Evolutionary conservation across 2,888 invertebrate genomes (phyloP).

Genomic region (Hemaris fuciformis): DNA sequence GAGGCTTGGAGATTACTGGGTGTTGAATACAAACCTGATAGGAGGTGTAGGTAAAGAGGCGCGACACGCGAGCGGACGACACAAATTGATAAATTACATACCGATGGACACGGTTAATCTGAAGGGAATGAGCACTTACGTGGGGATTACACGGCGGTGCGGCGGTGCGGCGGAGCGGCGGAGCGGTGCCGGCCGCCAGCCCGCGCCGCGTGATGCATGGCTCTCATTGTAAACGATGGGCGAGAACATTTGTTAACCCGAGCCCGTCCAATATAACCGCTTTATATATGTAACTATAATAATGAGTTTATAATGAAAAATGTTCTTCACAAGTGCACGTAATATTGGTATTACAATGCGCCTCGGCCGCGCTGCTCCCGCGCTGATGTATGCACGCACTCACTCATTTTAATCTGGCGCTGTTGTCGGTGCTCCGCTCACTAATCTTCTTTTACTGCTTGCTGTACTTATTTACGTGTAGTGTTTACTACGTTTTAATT

Average conservation of each 20-base stretch:
- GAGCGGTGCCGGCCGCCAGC: not conserved
- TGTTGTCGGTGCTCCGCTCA: not conserved
- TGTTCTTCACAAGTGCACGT: slow-evolving; percentile 45
- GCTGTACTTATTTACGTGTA: not conserved
- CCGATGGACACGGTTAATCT: slow-evolving; percentile 62
- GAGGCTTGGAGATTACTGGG: not conserved
- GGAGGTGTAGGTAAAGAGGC: slow-evolving; percentile 1
- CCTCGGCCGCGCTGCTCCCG: not conserved
- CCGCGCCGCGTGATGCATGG: slow-evolving; percentile 8
- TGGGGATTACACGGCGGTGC: slow-evolving; percentile 49
- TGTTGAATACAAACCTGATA: not conserved
- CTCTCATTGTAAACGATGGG: slow-evolving; percentile 38
- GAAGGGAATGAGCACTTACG: slow-evolving; percentile 60
- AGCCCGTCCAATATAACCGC: slow-evolving; percentile 4
- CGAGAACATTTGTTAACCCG: slow-evolving; percentile 14
- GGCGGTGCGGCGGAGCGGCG: not conserved
- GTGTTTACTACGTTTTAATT: not conserved
- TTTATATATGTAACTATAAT: slow-evolving; percentile 33
- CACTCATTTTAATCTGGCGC: slow-evolving; percentile 1
- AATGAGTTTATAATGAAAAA: slow-evolving; percentile 65
- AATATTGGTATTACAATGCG: slow-evolving; percentile 45
- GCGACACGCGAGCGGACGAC: slow-evolving; percentile 18
- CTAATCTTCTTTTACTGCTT: not conserved
- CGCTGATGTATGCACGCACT: slow-evolving; percentile 2
- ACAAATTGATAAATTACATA: slow-evolving; percentile 71